phyloP scores from a whole-genome alignment of 53 echinoderm and acorn worm species.

The Stichopus horrens region DNA sequence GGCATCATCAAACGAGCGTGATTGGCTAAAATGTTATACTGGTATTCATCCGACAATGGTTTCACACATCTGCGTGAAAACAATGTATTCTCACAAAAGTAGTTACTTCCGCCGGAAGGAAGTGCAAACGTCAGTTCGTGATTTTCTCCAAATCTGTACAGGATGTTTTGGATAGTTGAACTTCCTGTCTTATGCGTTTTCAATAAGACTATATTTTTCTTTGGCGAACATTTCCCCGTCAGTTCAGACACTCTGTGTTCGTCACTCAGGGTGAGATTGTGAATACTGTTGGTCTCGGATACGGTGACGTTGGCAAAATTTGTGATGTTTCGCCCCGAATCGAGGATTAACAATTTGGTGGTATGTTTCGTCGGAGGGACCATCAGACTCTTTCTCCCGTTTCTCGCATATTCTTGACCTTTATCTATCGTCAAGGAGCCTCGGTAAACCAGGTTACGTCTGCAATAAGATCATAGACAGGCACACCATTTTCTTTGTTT shows the following conservation, averaged over 20 bases:
- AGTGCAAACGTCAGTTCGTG: conserved; percentile 43
- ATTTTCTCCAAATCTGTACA: conserved; percentile 35
- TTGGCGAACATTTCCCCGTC: not conserved
- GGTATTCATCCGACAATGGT: not conserved
- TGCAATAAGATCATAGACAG: not conserved
- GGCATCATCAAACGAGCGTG: conserved; percentile 29
- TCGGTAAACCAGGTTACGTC: not conserved
- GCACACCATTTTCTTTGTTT: too few species aligned
- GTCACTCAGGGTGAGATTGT: not conserved
- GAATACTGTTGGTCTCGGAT: not conserved
- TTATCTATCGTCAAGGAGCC: not conserved
- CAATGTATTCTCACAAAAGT: not conserved
- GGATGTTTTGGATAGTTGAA: conserved; percentile 38
- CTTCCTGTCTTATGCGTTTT: conserved; percentile 50
- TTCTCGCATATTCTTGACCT: not conserved
- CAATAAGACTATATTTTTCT: conserved; percentile 43
- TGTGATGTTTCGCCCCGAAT: too few species aligned
- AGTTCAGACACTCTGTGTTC: not conserved
- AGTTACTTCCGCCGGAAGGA: not conserved
- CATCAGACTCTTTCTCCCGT: not conserved
- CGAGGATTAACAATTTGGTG: not conserved
- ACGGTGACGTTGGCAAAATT: not conserved
- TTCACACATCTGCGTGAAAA: not conserved
- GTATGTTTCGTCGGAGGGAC: not conserved
- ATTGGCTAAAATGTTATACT: conserved; percentile 41